These are phyloP conservation scores for Clarias pachynema DNA, from an alignment of 2,797 vertebrate genomes.

Conservation along the genomic window DNA sequence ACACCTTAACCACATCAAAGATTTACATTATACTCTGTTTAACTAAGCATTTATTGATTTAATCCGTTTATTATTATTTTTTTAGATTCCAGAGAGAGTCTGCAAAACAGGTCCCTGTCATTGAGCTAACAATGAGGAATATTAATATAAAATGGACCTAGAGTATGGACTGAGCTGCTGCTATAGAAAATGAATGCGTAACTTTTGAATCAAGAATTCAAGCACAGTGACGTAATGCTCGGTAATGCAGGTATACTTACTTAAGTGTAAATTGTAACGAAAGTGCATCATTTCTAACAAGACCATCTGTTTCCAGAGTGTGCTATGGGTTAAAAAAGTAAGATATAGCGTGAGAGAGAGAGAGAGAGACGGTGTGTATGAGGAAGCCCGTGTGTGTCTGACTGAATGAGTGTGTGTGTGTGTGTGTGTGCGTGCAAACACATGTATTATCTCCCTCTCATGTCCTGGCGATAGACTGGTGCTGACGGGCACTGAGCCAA, in stretches of 20 bases:
- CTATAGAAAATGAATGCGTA: background rate
- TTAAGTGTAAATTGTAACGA: too few relatives aligned
- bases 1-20: slow-evolving; percentile 10
- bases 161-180: background rate
- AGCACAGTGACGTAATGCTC: background rate
- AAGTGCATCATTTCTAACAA: too few relatives aligned
- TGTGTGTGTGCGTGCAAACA: slow-evolving; percentile 33
- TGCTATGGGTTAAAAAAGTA: background rate
- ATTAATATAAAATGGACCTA: background rate
- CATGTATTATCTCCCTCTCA: slow-evolving; percentile 62
- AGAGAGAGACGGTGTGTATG: background rate
- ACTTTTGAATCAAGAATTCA: background rate
- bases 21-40: background rate
- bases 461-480: slow-evolving; percentile 69
- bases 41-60: background rate
- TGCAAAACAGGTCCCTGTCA: background rate
- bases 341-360: background rate
- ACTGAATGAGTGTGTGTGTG: slow-evolving; percentile 27
- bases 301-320: background rate
- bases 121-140: background rate
- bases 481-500: slow-evolving; percentile 74
- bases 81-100: background rate
- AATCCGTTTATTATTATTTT: background rate
- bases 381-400: slow-evolving; percentile 10
- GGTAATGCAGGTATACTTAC: background rate